These are phyloP conservation scores for Colius striatus DNA, from an alignment of 2,113 vertebrate genomes.

Conservation along the genomic window DNA sequence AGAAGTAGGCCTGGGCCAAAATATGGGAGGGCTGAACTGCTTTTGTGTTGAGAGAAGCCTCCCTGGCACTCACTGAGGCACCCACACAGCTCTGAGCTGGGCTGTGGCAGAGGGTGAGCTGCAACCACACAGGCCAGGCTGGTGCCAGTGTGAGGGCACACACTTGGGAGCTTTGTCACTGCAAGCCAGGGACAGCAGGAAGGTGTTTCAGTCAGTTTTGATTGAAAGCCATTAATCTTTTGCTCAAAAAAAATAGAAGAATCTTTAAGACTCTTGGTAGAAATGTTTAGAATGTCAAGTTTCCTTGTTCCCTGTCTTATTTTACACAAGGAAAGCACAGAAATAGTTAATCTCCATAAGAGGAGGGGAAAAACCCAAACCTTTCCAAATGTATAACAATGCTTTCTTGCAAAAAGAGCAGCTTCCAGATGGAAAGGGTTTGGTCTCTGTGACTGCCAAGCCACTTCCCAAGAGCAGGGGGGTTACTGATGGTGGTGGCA, in stretches of 20 bases:
- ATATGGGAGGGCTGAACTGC: rapidly evolving
- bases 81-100: rapidly evolving
- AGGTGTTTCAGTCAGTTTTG: background rate
- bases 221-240: background rate
- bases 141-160: background rate
- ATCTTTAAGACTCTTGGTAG: background rate
- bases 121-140: background rate
- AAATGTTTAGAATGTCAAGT: background rate
- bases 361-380: background rate
- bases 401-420: background rate
- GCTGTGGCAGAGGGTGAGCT: rapidly evolving
- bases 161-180: background rate
- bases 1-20: rapidly evolving
- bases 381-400: background rate
- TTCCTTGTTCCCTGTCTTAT: background rate
- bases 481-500: background rate
- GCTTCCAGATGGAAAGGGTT: background rate
- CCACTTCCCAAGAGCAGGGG: background rate
- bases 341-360: slow-evolving; percentile 11
- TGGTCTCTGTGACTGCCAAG: background rate
- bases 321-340: slow-evolving; percentile 24
- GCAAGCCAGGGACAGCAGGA: background rate
- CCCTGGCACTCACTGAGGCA: rapidly evolving
- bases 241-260: background rate
- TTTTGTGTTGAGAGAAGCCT: background rate